Evolutionary conservation across 2,113 vertebrate species (phyloP).

Genomic region (Numida meleagris): DNA sequence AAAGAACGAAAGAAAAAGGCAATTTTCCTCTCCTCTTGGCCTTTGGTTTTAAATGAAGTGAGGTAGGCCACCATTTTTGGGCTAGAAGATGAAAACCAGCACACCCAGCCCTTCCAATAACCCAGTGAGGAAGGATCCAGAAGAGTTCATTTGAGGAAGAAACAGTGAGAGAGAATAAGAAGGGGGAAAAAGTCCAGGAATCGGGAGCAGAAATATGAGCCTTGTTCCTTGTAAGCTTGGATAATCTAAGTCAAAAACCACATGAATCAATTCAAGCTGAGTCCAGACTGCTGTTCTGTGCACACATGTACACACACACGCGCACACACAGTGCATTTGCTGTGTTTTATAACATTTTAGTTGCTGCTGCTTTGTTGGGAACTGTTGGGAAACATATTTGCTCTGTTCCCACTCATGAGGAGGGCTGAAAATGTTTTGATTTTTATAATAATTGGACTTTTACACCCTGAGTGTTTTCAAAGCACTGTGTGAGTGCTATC

Average conservation of each 20-base stretch:
- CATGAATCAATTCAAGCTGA: constrained; percentile 22
- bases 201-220: constrained; percentile 30
- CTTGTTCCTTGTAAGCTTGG: constrained; percentile 35
- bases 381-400: not conserved
- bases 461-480: not conserved
- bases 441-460: not conserved
- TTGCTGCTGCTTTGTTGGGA: not conserved
- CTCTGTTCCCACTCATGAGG: not conserved
- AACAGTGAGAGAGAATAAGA: not conserved
- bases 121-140: not conserved
- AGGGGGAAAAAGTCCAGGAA: not conserved
- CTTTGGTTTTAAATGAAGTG: constrained; percentile 34
- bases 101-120: not conserved
- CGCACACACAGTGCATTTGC: not conserved
- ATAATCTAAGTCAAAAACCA: constrained; percentile 58
- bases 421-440: constrained; percentile 2
- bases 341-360: not conserved
- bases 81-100: constrained; percentile 31
- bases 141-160: not conserved
- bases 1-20: too few species aligned
- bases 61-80: constrained; percentile 14
- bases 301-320: not conserved
- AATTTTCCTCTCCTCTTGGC: not conserved
- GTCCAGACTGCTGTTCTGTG: not conserved
- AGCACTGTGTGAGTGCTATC: not conserved